Base-by-base conservation (phyloP, 2,797 vertebrate species). In the Sciurus vulgaris region DNA sequence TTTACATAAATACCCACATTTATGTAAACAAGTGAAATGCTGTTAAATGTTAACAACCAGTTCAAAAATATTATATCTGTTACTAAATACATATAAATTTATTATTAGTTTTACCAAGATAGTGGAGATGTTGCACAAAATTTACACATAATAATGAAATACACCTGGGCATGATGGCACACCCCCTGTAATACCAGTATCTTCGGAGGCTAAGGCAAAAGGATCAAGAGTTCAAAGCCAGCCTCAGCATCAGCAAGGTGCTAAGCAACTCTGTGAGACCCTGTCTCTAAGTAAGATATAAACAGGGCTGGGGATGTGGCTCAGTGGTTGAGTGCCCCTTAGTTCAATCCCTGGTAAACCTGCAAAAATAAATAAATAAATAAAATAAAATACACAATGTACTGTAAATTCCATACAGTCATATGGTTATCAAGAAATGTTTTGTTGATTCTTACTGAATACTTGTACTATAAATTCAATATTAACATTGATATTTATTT, bases 1-100 rank as follows among this genome's bases (percentile, higher is more conserved):
- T n/a, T n/a, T n/a, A n/a, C n/a, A n/a, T n/a, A n/a, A n/a, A n/a
- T 1, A 54, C 0, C 2, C 7, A 30, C 15, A 47, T 82, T 24
- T 76, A 12, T 35, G 22, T 6, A 3, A 17, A 65, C 7, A 15
- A 82, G 28, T 35, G 13, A 5, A 9, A 30, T 82, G 13, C 2
- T 35, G 8, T 13, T 44, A 67, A 65, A 51, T 65, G 22, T 74
- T 82, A 82, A 35, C 2, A 73, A 82, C 7, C 24, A 7, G 3
- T 6, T 74, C 11, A 26, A 33, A 81, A 87, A 38, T 20, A 3
- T 83, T 28, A 1, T 83, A 30, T n/a, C 4, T 72, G 11, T 74
- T 14, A 51, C 12, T 47, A 44, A 10, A 28, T 41, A 33, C 3
- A 35, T 2, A 8, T 54, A 81, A 63, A 5, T 83, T 49, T 65